These are phyloP conservation scores for Sinosuthora webbiana DNA, from an alignment of 2,113 vertebrate genomes.

Conservation along the genomic window DNA sequence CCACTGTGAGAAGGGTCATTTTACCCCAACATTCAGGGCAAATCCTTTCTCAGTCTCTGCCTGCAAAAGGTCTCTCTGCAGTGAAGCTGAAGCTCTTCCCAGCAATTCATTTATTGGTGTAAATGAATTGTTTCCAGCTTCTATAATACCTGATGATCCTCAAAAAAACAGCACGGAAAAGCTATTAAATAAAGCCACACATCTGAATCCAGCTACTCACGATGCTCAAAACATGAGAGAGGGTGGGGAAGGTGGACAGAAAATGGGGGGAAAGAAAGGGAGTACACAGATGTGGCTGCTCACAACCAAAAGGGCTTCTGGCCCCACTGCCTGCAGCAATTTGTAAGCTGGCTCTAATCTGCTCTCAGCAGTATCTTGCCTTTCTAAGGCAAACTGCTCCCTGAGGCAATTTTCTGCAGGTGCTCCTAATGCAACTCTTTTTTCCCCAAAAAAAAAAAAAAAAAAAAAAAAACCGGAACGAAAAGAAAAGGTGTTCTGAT, in stretches of 20 bases:
- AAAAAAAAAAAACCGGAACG: fast-evolving
- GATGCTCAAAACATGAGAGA: background rate
- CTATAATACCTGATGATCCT: background rate
- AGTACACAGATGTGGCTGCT: background rate
- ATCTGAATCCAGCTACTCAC: background rate
- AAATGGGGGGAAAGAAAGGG: background rate
- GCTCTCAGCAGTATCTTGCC: background rate
- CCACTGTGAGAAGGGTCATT: background rate
- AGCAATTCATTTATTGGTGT: background rate
- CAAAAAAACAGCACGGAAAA: background rate
- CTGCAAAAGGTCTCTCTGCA: background rate
- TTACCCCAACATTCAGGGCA: background rate
- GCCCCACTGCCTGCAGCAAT: background rate
- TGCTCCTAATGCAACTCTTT: background rate
- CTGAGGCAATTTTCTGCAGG: constrained; percentile 26
- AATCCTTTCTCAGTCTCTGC: background rate
- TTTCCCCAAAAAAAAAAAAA: fast-evolving
- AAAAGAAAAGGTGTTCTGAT: background rate
- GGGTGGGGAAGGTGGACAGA: background rate
- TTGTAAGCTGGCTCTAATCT: background rate
- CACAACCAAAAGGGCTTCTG: background rate
- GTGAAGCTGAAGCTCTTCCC: background rate
- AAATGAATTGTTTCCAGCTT: background rate
- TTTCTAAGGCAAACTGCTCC: background rate
- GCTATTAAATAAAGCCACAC: background rate